Percentiles rank a stretch among this genome's conserved stretches.
phyloP scores from a whole-genome alignment of 37 sponge, comb jelly and placozoan genomes.

The Amphimedon queenslandica region DNA sequence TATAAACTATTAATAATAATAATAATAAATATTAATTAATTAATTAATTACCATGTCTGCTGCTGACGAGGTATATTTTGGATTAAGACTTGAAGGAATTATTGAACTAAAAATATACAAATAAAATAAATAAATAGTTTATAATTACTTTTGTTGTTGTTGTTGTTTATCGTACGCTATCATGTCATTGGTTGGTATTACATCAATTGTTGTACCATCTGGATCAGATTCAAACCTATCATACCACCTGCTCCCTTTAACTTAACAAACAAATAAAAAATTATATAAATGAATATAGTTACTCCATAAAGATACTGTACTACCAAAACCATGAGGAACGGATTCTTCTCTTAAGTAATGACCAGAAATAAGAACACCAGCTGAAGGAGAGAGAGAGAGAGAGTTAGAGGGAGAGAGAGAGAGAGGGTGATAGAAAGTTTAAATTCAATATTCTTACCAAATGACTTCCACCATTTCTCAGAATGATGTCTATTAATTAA shows the following conservation, averaged over 20 bases:
- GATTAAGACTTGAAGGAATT: too few relatives aligned
- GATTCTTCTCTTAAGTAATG: conserved; percentile 6
- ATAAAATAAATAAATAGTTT: too few relatives aligned
- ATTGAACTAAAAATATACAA: too few relatives aligned
- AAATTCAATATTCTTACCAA: conserved; percentile 18
- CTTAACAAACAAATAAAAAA: background rate
- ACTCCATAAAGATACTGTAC: background rate
- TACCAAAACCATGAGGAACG: background rate
- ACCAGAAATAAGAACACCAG: background rate
- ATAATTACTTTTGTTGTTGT: too few relatives aligned
- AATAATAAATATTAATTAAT: too few relatives aligned
- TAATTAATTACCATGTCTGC: too few relatives aligned
- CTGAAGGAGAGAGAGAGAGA: background rate
- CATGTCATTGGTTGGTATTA: conserved; percentile 16
- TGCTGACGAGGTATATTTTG: too few relatives aligned
- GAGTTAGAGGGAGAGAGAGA: too few relatives aligned
- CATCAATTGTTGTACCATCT: background rate
- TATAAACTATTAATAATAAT: too few relatives aligned
- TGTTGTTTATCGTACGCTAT: background rate
- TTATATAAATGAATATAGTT: background rate
- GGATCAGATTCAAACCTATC: too few relatives aligned
- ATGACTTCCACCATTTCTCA: conserved; percentile 45
- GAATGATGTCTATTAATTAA: conserved; percentile 5
- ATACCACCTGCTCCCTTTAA: conserved; percentile 5
- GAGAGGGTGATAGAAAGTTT: too few relatives aligned